Evolutionary conservation across 2,888 invertebrate species (phyloP).

Genomic region (Caenorhabditis afra): DNA sequence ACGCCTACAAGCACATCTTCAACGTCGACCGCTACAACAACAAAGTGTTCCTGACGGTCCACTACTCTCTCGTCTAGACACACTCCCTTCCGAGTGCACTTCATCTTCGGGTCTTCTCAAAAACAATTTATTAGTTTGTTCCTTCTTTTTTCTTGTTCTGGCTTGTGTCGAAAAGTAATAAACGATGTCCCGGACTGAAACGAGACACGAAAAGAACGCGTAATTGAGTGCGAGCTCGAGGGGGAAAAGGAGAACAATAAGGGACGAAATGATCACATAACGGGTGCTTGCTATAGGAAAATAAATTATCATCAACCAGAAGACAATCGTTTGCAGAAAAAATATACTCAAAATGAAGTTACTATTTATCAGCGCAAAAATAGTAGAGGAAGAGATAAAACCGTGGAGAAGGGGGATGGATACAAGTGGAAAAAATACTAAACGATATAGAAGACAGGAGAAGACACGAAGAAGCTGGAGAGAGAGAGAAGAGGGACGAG

Average conservation of each 20-base stretch:
- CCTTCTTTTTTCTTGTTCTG: background rate
- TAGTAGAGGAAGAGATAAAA: background rate
- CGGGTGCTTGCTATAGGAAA: background rate
- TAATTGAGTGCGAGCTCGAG: background rate
- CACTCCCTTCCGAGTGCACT: background rate
- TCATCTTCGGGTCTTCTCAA: constrained; percentile 8
- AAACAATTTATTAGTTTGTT: constrained; percentile 9
- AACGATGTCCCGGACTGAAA: background rate
- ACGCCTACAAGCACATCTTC: constrained; percentile 52
- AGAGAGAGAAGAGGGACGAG: background rate
- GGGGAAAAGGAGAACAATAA: background rate
- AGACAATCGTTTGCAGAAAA: background rate
- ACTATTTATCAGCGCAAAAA: constrained; percentile 8
- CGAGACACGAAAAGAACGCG: constrained; percentile 8
- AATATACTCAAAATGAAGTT: background rate
- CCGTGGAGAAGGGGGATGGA: background rate
- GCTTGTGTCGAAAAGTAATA: constrained; percentile 1
- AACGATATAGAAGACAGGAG: background rate
- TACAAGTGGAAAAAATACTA: constrained; percentile 12
- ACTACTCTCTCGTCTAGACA: constrained; percentile 35
- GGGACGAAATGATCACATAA: background rate
- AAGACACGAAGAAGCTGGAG: background rate
- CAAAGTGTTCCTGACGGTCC: constrained; percentile 65
- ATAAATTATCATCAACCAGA: constrained; percentile 10
- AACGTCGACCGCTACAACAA: constrained; percentile 66